These are phyloP conservation scores for Lycopodina hypogea DNA, from an alignment of 37 sponge, comb jelly and placozoan genomes.

Conservation along the genomic window DNA sequence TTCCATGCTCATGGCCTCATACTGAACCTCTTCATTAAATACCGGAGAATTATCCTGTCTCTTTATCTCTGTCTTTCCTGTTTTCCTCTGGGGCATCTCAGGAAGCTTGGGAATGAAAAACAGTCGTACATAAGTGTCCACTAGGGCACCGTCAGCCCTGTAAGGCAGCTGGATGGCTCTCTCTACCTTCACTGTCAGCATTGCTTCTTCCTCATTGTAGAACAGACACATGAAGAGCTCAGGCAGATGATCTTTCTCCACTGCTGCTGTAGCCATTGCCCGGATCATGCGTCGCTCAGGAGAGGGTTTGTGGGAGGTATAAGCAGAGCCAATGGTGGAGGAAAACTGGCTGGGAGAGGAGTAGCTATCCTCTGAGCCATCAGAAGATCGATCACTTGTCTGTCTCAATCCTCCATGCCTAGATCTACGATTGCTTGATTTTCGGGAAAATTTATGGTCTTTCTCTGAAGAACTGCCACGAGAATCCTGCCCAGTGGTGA, in stretches of 20 bases:
- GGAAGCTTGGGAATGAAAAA: constrained; percentile 41
- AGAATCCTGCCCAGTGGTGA: not conserved
- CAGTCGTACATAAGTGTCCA: constrained; percentile 54
- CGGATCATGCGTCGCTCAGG: not conserved
- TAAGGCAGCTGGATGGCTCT: constrained; percentile 32
- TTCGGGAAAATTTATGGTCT: not conserved
- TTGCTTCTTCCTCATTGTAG: constrained; percentile 9
- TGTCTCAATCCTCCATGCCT: not conserved
- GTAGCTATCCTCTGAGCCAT: not conserved
- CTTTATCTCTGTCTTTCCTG: constrained; percentile 24
- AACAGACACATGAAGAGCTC: constrained; percentile 33
- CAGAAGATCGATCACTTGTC: not conserved
- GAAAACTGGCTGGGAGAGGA: not conserved
- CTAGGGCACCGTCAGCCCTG: constrained; percentile 45
- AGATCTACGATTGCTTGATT: not conserved
- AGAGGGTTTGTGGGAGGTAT: not conserved
- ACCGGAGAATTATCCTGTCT: constrained; percentile 8
- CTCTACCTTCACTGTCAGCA: constrained; percentile 32
- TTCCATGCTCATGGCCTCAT: constrained; percentile 37
- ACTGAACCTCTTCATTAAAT: constrained; percentile 42
- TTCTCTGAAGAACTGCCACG: no score
- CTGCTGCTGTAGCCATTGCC: not conserved
- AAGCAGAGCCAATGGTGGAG: not conserved
- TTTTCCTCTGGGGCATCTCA: constrained; percentile 35
- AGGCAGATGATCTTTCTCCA: constrained; percentile 1